Evolutionary conservation across 1,140 invertebrate genomes (phyloP).

Genomic region (Drosophila punjabiensis): DNA sequence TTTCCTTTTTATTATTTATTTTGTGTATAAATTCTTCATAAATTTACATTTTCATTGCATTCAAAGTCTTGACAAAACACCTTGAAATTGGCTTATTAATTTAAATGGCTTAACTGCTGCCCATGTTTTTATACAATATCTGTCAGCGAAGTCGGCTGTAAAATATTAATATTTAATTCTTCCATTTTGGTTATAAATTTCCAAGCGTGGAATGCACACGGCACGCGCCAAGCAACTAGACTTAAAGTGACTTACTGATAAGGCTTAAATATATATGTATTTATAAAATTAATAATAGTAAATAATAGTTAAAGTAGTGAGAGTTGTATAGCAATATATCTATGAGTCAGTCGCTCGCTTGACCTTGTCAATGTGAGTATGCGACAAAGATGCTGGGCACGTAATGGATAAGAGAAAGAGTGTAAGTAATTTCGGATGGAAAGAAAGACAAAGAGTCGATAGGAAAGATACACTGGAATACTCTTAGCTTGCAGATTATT

Average conservation of each 20-base stretch:
- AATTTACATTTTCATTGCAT: background rate
- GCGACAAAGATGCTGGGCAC: slow-evolving; percentile 29
- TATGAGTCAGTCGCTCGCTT: background rate
- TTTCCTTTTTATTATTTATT: too few relatives aligned
- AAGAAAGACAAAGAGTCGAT: background rate
- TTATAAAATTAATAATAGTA: background rate
- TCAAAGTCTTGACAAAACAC: slow-evolving; percentile 7
- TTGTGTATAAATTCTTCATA: background rate
- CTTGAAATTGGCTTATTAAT: slow-evolving; percentile 36
- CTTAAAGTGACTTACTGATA: background rate
- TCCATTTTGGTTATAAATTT: slow-evolving; percentile 17
- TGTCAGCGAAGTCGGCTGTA: background rate
- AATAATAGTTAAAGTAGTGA: background rate
- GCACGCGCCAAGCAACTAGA: slow-evolving; percentile 30
- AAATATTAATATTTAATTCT: slow-evolving; percentile 19
- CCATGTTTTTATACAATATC: background rate
- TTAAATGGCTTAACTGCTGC: slow-evolving; percentile 48
- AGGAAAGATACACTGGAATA: background rate
- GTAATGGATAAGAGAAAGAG: slow-evolving; percentile 13
- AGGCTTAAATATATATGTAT: background rate
- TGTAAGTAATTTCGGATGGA: background rate
- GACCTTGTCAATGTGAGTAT: slow-evolving; percentile 38
- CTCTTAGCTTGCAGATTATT: background rate
- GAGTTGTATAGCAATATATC: background rate
- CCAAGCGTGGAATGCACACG: background rate